Evolutionary conservation across 1,140 invertebrate genomes (phyloP).

Genomic region (Drosophila punjabiensis): DNA sequence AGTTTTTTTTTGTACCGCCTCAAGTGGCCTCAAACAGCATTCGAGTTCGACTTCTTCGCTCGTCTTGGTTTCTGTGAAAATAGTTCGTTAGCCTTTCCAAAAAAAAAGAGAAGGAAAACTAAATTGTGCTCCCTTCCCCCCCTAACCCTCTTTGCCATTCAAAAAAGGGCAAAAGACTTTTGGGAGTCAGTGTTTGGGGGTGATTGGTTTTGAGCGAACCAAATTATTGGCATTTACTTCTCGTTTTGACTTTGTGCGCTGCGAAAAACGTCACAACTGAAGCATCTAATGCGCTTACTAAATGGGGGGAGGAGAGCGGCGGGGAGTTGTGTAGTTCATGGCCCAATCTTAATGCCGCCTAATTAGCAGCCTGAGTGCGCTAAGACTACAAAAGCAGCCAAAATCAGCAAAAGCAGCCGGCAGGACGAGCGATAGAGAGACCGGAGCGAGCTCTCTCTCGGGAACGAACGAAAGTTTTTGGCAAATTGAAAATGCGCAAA

Average conservation of each 20-base stretch:
- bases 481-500: conserved; percentile 81
- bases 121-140: conserved; percentile 62
- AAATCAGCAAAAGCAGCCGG: conserved; percentile 22
- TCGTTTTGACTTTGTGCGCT: conserved; percentile 72
- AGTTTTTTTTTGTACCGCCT: conserved; percentile 55
- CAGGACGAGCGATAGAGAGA: conserved; percentile 7
- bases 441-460: conserved; percentile 11
- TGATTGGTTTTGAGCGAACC: conserved; percentile 81
- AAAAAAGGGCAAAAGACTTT: conserved; percentile 50
- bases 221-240: conserved; percentile 83
- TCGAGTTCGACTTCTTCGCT: conserved; percentile 40
- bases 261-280: conserved; percentile 62
- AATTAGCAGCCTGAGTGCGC: conserved; percentile 82
- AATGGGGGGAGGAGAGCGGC: background rate
- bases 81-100: conserved; percentile 82
- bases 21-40: conserved; percentile 44
- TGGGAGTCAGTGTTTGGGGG: conserved; percentile 27
- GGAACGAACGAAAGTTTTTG: conserved; percentile 63
- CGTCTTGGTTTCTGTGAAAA: conserved; percentile 68
- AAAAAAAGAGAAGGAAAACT: conserved; percentile 58
- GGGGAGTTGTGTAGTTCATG: background rate
- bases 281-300: conserved; percentile 77
- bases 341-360: conserved; percentile 71
- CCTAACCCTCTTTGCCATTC: conserved; percentile 21
- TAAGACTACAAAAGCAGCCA: conserved; percentile 79